These are phyloP conservation scores for Trypoxylus dichotomus DNA, from an alignment of 1,140 invertebrate genomes.

Conservation along the genomic window DNA sequence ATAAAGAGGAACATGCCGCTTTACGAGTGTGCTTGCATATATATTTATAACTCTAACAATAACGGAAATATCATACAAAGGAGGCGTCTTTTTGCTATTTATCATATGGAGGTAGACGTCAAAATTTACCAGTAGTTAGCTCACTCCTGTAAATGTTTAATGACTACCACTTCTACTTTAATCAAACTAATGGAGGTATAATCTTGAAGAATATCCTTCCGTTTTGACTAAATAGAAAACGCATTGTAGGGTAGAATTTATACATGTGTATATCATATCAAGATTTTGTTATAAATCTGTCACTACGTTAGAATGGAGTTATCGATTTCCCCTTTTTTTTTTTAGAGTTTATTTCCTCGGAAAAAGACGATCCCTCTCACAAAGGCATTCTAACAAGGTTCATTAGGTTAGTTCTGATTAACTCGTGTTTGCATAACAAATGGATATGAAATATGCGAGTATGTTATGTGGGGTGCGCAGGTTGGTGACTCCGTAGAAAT, in stretches of 20 bases:
- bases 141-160: neutral
- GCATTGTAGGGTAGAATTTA: too few species aligned
- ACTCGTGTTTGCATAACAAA: neutral
- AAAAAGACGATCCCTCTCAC: too few species aligned
- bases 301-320: too few species aligned
- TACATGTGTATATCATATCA: too few species aligned
- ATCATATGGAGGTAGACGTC: neutral
- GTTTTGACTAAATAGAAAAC: too few species aligned
- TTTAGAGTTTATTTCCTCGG: neutral
- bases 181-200: neutral
- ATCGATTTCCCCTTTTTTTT: neutral
- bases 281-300: too few species aligned
- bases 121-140: neutral
- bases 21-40: neutral
- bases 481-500: too few species aligned
- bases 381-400: neutral
- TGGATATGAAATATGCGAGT: neutral
- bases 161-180: neutral
- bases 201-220: neutral
- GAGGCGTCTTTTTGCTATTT: neutral
- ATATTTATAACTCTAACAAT: neutral
- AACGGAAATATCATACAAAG: neutral
- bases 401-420: neutral
- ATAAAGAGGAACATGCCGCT: neutral
- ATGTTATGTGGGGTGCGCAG: too few species aligned